A percentile compares a stretch with the other conserved stretches of the same genome.
Evolutionary conservation across 2,113 vertebrate species (phyloP).

Genomic region (Bubo bubo): DNA sequence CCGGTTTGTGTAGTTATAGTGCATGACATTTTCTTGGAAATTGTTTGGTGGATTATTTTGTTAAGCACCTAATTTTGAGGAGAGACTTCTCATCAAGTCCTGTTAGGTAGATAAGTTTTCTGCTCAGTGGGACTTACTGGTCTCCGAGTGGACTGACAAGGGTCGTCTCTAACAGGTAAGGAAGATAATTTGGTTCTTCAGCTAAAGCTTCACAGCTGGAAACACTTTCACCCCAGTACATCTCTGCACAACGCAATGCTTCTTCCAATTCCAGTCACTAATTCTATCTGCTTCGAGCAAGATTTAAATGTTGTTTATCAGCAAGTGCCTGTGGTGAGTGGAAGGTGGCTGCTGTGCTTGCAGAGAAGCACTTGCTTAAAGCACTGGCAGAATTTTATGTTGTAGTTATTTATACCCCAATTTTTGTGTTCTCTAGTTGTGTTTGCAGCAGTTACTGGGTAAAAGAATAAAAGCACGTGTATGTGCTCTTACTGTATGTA

Average conservation of each 20-base stretch:
- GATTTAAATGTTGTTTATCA: background rate
- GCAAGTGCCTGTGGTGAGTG: background rate
- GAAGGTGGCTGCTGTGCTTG: background rate
- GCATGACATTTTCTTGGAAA: background rate
- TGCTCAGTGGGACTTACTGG: background rate
- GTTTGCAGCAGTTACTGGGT: background rate
- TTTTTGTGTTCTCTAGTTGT: background rate
- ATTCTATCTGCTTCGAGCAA: background rate
- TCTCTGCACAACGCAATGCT: background rate
- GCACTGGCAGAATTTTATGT: background rate
- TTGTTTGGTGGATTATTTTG: background rate
- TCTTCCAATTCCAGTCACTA: background rate
- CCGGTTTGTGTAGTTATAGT: background rate
- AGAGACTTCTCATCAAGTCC: background rate
- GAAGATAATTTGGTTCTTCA: background rate
- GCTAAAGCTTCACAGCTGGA: background rate
- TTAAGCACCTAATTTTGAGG: background rate
- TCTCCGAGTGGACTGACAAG: background rate
- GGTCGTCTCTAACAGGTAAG: background rate
- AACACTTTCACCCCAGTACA: background rate
- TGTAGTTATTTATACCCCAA: background rate
- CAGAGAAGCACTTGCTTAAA: background rate
- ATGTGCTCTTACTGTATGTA: background rate
- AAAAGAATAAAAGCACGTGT: background rate
- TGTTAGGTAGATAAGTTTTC: background rate